phyloP scores from a whole-genome alignment of 2,888 invertebrate species.

The Maniola hyperantus region DNA sequence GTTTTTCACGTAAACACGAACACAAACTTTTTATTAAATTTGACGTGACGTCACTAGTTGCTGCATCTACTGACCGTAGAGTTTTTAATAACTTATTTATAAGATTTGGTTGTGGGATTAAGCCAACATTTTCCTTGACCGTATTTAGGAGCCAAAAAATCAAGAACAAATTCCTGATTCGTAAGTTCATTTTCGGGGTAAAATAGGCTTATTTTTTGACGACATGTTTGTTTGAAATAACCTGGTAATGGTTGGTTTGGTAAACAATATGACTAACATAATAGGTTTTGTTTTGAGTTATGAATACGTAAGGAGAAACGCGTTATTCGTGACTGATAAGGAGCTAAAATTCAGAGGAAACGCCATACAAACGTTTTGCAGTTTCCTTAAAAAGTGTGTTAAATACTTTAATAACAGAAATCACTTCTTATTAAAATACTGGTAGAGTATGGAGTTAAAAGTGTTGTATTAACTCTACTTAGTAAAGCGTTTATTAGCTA shows the following conservation, averaged over 20 bases:
- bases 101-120: conserved; percentile 38
- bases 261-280: conserved; percentile 58
- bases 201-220: conserved; percentile 48
- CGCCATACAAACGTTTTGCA: background rate
- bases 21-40: conserved; percentile 68
- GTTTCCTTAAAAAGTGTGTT: background rate
- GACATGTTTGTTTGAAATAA: conserved; percentile 53
- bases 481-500: too few species aligned
- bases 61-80: conserved; percentile 60
- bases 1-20: conserved; percentile 61
- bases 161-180: conserved; percentile 43
- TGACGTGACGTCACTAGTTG: conserved; percentile 59
- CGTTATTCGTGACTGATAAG: conserved; percentile 43
- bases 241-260: conserved; percentile 24
- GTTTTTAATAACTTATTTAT: conserved; percentile 59
- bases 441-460: too few species aligned
- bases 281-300: conserved; percentile 63
- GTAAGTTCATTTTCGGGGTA: conserved; percentile 54
- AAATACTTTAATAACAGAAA: too few species aligned
- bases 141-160: conserved; percentile 42
- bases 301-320: conserved; percentile 43
- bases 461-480: too few species aligned
- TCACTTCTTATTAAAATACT: background rate
- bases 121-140: conserved; percentile 42
- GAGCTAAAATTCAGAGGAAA: conserved; percentile 2